Evolutionary conservation across 2,797 vertebrate species (phyloP), one percentile per base, ranked within the genome.

Genomic region (Taenioides sp.): DNA sequence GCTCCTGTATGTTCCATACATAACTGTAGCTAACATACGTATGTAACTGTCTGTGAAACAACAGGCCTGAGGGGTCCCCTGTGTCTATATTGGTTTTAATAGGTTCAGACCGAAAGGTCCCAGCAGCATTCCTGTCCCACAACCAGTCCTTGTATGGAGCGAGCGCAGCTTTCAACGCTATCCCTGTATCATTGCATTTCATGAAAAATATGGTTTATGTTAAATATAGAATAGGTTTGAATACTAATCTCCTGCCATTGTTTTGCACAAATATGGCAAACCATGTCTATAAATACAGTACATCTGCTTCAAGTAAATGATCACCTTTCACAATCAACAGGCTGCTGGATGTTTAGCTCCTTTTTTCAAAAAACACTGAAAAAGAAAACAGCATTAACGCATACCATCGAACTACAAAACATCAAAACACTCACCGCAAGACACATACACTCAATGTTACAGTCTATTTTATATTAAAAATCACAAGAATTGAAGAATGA

Each of bases 271-370:
- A 27, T 76, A 50, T 67, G 57, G 85, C 47, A 80, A 67, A 69
- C 22, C 73, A 43, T 70, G 52, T 77, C 66, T 69, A 31, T 70
- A 72, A 62, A 82, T 65, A 64, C 69, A 20, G 7, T 37, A 22
- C 79, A 66, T 72, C 78, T 78, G 47, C 28, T 82, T 74, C 82
- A 37, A 87, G 81, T 78, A 79, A 87, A 37, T 80, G 79, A 84
- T 89, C 87, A 89, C 85, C 85, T 90, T 84, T 90, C 87, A 90
- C 90, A 91, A 90, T 90, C 86, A 91, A 91, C 88, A 91, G 86
- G 88, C 85, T 89, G 86, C 87, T 89, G 77, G 79, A 85, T 85
- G 80, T 76, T 78, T 87, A 88, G 87, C 77, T 81, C 77, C 74
- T 71, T 65, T 82, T 89, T 83, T 84, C 74, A 82, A 87, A 84